phyloP scores from a whole-genome alignment of 2,797 vertebrate genomes.

The Syngnathus acus region DNA sequence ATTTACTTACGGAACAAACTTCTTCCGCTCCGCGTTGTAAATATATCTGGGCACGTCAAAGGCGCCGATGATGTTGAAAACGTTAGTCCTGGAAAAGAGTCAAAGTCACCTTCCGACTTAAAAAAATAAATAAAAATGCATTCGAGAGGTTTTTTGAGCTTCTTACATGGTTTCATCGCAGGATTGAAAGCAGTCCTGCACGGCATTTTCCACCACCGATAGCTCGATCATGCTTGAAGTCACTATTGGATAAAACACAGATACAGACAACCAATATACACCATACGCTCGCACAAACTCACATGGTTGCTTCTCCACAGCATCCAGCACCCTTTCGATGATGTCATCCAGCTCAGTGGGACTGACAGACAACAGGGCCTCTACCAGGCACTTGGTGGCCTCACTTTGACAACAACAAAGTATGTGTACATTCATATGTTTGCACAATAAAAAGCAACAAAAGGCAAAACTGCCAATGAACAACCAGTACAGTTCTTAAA shows the following conservation, averaged over 20 bases:
- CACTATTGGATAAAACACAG: constrained; percentile 64
- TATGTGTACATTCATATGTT: no score
- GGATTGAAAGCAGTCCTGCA: constrained; percentile 88
- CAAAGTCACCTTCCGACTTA: not conserved
- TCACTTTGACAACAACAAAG: constrained; percentile 68
- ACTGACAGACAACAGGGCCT: constrained; percentile 74
- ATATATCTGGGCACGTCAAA: constrained; percentile 88
- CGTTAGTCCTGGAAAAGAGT: constrained; percentile 78
- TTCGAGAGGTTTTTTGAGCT: not conserved
- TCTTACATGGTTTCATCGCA: constrained; percentile 85
- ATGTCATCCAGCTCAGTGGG: constrained; percentile 79
- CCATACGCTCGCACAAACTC: constrained; percentile 32
- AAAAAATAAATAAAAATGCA: not conserved
- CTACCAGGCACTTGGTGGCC: constrained; percentile 79
- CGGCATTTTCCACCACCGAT: constrained; percentile 76
- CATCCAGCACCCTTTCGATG: constrained; percentile 83
- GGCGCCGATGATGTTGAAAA: constrained; percentile 95
- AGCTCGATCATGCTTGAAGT: constrained; percentile 87
- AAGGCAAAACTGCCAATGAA: no score
- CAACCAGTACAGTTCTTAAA: no score
- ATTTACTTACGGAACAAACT: constrained; percentile 89
- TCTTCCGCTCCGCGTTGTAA: constrained; percentile 90
- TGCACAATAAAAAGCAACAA: no score
- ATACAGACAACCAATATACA: no score
- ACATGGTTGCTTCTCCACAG: constrained; percentile 90